Conservation (phyloP, 2,113 vertebrate genomes). For the Athene cunicularia region DNA sequence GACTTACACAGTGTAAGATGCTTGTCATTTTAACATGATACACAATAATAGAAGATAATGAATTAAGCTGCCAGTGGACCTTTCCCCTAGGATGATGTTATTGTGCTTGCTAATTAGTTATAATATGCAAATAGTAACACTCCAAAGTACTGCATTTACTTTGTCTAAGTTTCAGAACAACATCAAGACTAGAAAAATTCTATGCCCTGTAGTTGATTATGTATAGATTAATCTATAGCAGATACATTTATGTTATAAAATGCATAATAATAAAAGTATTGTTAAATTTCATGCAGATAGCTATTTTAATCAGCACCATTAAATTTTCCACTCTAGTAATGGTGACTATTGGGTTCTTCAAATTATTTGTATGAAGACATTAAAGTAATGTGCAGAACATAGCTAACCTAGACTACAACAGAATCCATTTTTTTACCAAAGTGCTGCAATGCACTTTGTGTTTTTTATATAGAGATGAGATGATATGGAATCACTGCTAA, state of each 20-base stretch:
- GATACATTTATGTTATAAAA: neutral
- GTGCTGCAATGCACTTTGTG: neutral
- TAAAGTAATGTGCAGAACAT: neutral
- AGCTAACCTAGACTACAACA: neutral
- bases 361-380: neutral
- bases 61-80: constrained; percentile 69
- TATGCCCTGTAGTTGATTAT: neutral
- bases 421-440: neutral
- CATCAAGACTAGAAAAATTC: neutral
- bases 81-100: constrained; percentile 74
- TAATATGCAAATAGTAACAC: constrained; percentile 81
- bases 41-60: constrained; percentile 79
- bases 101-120: constrained; percentile 88
- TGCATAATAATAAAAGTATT: neutral
- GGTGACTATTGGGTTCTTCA: neutral
- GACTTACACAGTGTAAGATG: constrained; percentile 49
- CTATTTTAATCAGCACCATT: neutral
- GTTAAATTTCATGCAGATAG: neutral
- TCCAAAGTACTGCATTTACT: neutral
- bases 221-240: neutral
- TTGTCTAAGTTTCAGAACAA: too few relatives aligned
- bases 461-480: neutral
- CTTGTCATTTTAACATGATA: constrained; percentile 83
- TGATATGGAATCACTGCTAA: neutral
- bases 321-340: neutral